Conservation (phyloP, 92 coral and sea anemone species). For the Porites divaricata region DNA sequence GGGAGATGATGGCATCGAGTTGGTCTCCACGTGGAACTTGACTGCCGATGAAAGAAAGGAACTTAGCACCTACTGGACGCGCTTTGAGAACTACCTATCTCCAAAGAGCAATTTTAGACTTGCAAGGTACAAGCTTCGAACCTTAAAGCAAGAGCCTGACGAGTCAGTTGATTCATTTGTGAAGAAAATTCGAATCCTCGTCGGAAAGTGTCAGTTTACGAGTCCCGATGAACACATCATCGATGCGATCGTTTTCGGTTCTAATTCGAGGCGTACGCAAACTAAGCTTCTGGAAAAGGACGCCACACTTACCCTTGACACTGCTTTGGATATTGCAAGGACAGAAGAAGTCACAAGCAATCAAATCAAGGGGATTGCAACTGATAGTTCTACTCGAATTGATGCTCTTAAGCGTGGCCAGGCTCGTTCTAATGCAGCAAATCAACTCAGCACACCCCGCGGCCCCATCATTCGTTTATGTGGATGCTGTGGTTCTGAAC, state of each 20-base stretch:
- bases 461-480: conserved; percentile 18
- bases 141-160: conserved; percentile 52
- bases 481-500: conserved; percentile 15
- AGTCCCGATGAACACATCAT: conserved; percentile 41
- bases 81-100: conserved; percentile 61
- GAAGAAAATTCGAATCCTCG: conserved; percentile 68
- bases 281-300: conserved; percentile 29
- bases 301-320: conserved; percentile 22
- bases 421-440: conserved; percentile 3
- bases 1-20: conserved; percentile 29
- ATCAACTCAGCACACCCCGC: conserved; percentile 5
- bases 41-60: too few species aligned
- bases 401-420: conserved; percentile 7
- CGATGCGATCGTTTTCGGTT: too few species aligned
- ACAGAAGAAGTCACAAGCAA: conserved; percentile 56
- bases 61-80: conserved; percentile 62
- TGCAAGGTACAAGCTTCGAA: conserved; percentile 64
- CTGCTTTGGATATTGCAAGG: conserved; percentile 56
- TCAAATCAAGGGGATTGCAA: conserved; percentile 52
- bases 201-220: conserved; percentile 60
- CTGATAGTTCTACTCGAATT: conserved; percentile 12
- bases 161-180: conserved; percentile 71
- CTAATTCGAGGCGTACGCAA: conserved; percentile 63
- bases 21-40: too few species aligned
- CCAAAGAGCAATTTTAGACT: conserved; percentile 70